Percentiles rank a stretch among this genome's conserved stretches.
phyloP scores from a whole-genome alignment of 2,113 vertebrate species.

The Malurus alboscapulatus region DNA sequence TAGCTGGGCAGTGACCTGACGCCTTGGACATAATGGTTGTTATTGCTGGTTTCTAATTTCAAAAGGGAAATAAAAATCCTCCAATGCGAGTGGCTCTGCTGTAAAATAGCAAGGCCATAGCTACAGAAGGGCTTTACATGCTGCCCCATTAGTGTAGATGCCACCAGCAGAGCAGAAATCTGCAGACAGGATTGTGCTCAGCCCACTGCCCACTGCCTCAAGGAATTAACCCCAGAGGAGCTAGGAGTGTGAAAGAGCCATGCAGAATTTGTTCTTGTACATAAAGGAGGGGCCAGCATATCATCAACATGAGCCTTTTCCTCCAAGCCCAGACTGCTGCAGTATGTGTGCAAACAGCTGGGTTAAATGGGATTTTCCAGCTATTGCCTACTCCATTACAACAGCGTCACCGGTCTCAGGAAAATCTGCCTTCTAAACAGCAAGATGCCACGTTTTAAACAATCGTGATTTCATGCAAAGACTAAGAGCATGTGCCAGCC shows the following conservation, averaged over 20 bases:
- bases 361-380: background rate
- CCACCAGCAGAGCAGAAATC: slow-evolving; percentile 6
- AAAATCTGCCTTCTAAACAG: background rate
- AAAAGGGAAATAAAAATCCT: slow-evolving; percentile 28
- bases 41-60: slow-evolving; percentile 21
- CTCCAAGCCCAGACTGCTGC: background rate
- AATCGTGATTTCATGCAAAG: background rate
- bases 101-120: background rate
- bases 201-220: background rate
- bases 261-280: background rate
- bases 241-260: background rate
- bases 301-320: background rate
- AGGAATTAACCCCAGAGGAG: background rate
- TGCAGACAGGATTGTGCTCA: background rate
- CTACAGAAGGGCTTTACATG: slow-evolving; percentile 14
- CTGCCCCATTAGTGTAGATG: background rate
- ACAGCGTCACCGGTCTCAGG: background rate
- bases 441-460: background rate
- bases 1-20: background rate
- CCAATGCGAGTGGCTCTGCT: background rate
- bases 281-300: background rate
- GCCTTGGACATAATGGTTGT: background rate
- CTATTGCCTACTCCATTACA: background rate
- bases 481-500: background rate
- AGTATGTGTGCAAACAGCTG: background rate